Evolutionary conservation across 2,113 vertebrate species (phyloP), one percentile per base, ranked within the genome.

Genomic region (Jacana jacana): DNA sequence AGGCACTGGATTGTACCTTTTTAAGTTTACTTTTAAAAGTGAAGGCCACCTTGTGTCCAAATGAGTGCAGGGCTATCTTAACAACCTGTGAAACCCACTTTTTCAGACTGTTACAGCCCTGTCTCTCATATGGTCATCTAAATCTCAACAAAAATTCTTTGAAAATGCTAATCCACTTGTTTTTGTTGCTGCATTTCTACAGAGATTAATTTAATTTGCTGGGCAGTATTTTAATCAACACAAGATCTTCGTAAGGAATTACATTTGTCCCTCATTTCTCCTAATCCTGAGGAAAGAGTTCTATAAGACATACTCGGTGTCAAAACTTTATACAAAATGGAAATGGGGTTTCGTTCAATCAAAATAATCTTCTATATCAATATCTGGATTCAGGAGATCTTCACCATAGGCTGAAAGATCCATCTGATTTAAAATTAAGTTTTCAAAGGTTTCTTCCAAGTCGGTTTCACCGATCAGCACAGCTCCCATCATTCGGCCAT

Each of bases 301-400:
- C 64, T 57, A 2, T 28, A 39, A 78, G 49, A 37, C 35, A 1
- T 7, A 63, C 17, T 37, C 4, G 0, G 22, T n/a, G n/a, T 82
- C 42, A 44, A 68, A 93, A 58, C 19, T 28, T 57, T 10, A 42
- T 52, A 48, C 10, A 78, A 87, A 85, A 78, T 3, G 25, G 27
- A 73, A 68, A 48, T 15, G 17, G 9, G 10, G 10, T 65, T 60
- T 48, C 61, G 16, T 68, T 99, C 94, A 99, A 85, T 99, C 99
- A 91, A 99, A 99, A 96, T 99, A 99, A 97, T 99, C 99, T 96
- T 99, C 99, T 85, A 99, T 99, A 54, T 99, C 99, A 51, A 99
- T 97, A 94, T 98, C 95, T 46, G 99, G 99, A 97, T 99, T 98
- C 51, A 99, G 98, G 24, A 99, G 98, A 39, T 99, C 97, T 93